Base-by-base conservation (phyloP, 1,140 invertebrate species). In the Eurytemora carolleeae region DNA sequence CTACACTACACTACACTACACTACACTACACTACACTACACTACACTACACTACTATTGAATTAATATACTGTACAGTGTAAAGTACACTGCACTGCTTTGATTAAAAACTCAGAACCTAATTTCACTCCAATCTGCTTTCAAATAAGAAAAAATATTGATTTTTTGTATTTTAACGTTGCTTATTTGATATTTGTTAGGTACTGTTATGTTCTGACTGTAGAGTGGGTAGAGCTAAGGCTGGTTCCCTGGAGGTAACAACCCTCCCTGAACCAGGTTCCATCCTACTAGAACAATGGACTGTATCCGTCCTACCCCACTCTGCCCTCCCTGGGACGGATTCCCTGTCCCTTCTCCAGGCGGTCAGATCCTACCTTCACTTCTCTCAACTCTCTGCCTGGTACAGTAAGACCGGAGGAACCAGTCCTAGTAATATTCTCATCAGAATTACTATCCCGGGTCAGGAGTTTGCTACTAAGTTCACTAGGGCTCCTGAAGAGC, bases 371-470 rank as follows among this genome's bases (percentile, higher is more conserved):
- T 88, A 91, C 70, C 77, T 95, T n/a, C 87, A 93, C 76, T 96
- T 96, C 75, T 94, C 90, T 0, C 90, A 95, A 75, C 79, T 95
- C 54, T 86, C 87, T 20, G 87, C 90, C 23, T 96, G 90, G 90
- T 72, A 80, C 53, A 80, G 76, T 67, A 76, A 73, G 58, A 76
- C 71, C 24, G 66, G 68, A 26, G 78, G 77, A 59, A 67, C 67
- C 59, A 75, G 70, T 64, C 80, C 77, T 60, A 73, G 76, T 59
- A 74, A 78, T 63, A 70, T 80, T n/a, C 70, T 73, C 22, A 79
- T 78, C 68, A 73, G 78, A 61, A 67, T 80, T 16, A 77, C 76
- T 63, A 76, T 78, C 18, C 77, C 78, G n/a, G 77, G 75, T 20
- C 76, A 77, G 62, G 71, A 72, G 16, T 74, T 74, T 62, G 71